Base-by-base conservation (phyloP, 2,888 invertebrate genomes). In the Apamea sordens region DNA sequence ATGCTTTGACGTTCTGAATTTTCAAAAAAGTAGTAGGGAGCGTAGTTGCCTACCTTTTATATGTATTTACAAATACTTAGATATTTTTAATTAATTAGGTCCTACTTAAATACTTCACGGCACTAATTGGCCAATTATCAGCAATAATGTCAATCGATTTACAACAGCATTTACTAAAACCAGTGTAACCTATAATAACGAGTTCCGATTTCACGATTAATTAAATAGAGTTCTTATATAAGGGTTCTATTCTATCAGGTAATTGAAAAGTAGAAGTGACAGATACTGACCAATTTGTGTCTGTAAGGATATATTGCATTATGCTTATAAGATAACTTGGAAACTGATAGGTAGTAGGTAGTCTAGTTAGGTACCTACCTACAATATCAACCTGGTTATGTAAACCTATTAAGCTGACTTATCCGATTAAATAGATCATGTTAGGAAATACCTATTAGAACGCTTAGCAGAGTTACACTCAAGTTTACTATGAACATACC, bases 221-320 rank as follows among this genome's bases (percentile, higher is more conserved):
- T 83, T 73, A 74, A 68, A 80, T 74, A 72, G 11, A 76, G 15
- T 67, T 86, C 59, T 72, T 87, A 80, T 53, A 65, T 72, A 84
- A 72, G 24, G 36, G n/a, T 53, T 28, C 11, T 71, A 47, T 72
- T 73, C 21, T 32, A 67, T 69, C 73, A 53, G 41, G 21, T 65
- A 36, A 84, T 50, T 84, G 47, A 80, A 80, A 76, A 87, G 68
- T 80, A 24, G 85, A 87, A 69, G 68, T 76, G 81, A 72, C 74
- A 80, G 85, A 76, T 74, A 72, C 56, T 28, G 44, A 68, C 36
- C 81, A 84, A 84, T 87, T 80, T 72, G 59, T 80, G 87, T 76
- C 84, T 59, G 24, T 50, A 68, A 28, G 44, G 80, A 84, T 87
- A 80, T 76, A 41, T 76, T 86, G 73, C 73, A 87, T 76, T 83